Evolutionary conservation across 2,888 invertebrate genomes (phyloP).

Genomic region (Eupelmus urozonus): DNA sequence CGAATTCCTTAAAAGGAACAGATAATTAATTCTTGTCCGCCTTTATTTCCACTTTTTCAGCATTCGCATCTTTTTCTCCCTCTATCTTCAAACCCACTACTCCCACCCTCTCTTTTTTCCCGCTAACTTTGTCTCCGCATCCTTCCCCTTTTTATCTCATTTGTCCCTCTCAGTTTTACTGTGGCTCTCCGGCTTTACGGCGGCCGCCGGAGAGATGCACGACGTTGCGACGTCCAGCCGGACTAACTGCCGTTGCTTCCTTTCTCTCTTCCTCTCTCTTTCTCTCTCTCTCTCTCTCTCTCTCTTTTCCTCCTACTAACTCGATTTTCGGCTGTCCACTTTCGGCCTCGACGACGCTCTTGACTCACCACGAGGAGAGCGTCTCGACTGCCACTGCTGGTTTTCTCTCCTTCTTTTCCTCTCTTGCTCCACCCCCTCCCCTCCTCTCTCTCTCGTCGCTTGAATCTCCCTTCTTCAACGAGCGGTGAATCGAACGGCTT

Average conservation of each 20-base stretch:
- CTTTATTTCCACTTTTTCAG: constrained; percentile 11
- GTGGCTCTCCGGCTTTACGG: constrained; percentile 41
- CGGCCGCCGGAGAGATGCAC: constrained; percentile 33
- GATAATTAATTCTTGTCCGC: background rate
- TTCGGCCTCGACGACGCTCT: constrained; percentile 50
- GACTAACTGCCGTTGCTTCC: constrained; percentile 19
- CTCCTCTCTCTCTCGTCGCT: no score
- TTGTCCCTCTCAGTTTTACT: constrained; percentile 52
- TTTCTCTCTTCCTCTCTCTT: constrained; percentile 8
- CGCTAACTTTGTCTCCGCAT: constrained; percentile 56
- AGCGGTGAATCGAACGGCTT: constrained; percentile 34
- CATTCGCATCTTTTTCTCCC: constrained; percentile 32
- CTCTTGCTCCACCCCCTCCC: no score
- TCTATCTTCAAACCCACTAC: background rate
- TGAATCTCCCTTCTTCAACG: background rate
- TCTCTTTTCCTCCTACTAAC: constrained; percentile 47
- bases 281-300: constrained; percentile 13
- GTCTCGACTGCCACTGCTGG: constrained; percentile 12
- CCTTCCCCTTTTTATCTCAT: constrained; percentile 38
- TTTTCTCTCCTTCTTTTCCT: no score
- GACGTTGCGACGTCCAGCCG: background rate
- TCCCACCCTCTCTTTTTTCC: constrained; percentile 35
- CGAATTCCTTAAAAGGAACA: constrained; percentile 3
- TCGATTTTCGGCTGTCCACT: constrained; percentile 62
- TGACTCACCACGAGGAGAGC: constrained; percentile 26